Evolutionary conservation across 2,797 vertebrate species (phyloP).

Genomic region (Bucorvus abyssinicus): DNA sequence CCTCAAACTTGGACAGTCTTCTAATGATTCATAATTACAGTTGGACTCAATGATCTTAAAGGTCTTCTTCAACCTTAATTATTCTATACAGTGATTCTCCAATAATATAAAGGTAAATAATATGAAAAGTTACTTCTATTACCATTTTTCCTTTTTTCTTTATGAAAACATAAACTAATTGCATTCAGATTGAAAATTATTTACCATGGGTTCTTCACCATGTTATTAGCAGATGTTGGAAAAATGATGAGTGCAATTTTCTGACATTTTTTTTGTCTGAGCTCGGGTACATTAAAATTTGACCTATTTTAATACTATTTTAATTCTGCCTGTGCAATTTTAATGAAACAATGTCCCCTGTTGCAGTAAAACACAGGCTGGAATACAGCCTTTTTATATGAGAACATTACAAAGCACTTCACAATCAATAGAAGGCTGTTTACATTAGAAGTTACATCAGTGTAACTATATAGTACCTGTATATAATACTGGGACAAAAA

Average conservation of each 20-base stretch:
- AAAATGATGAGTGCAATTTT: background rate
- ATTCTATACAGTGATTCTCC: background rate
- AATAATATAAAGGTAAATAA: background rate
- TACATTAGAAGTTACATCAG: background rate
- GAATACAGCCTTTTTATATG: background rate
- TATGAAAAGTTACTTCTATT: background rate
- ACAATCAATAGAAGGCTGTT: background rate
- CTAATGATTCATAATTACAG: background rate
- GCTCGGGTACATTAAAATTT: background rate
- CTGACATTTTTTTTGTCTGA: background rate
- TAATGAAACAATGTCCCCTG: background rate
- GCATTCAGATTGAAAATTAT: background rate
- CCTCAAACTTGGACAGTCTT: no score
- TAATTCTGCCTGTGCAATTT: background rate
- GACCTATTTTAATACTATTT: background rate
- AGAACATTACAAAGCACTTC: background rate
- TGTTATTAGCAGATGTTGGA: background rate
- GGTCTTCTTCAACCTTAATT: background rate
- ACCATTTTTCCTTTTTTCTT: background rate
- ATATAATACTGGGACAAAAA: background rate
- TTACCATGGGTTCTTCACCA: background rate
- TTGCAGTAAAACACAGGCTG: background rate
- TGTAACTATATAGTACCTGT: background rate
- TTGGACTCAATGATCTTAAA: background rate
- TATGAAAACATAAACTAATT: background rate